phyloP scores from a whole-genome alignment of 2,888 invertebrate species.

The Homarus gammarus region DNA sequence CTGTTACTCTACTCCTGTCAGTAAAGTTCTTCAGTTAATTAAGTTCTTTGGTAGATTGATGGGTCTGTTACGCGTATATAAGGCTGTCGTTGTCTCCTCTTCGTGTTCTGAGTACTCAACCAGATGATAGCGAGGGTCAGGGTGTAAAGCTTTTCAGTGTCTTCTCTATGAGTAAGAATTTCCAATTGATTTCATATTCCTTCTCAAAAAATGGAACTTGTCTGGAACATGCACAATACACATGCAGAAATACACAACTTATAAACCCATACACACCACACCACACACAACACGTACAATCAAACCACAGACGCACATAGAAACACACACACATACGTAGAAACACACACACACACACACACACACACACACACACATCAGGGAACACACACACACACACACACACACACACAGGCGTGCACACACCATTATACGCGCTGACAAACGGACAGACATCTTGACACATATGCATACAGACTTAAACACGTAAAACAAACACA shows the following conservation, averaged over 20 bases:
- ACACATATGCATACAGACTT: conserved; percentile 7
- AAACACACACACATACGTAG: neutral
- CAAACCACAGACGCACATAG: too few relatives aligned
- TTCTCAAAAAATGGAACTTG: too few relatives aligned
- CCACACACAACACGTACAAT: neutral
- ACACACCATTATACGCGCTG: conserved; percentile 2
- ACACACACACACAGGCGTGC: neutral
- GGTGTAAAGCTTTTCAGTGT: too few relatives aligned
- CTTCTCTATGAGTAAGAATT: too few relatives aligned
- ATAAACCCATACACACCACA: neutral
- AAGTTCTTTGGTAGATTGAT: too few relatives aligned
- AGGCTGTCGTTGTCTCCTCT: too few relatives aligned
- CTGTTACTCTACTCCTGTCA: too few relatives aligned
- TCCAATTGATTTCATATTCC: too few relatives aligned
- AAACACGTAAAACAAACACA: conserved; percentile 10
- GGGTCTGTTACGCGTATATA: too few relatives aligned
- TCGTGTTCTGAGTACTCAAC: too few relatives aligned
- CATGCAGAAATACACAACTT: neutral
- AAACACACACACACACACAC: conserved; percentile 6
- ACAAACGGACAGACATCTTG: conserved; percentile 5
- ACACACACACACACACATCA: neutral
- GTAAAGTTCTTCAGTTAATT: too few relatives aligned
- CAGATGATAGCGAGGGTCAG: too few relatives aligned
- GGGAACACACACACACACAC: neutral
- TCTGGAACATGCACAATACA: neutral